phyloP scores from a whole-genome alignment of 2,888 invertebrate genomes.

The Cinara cedri region DNA sequence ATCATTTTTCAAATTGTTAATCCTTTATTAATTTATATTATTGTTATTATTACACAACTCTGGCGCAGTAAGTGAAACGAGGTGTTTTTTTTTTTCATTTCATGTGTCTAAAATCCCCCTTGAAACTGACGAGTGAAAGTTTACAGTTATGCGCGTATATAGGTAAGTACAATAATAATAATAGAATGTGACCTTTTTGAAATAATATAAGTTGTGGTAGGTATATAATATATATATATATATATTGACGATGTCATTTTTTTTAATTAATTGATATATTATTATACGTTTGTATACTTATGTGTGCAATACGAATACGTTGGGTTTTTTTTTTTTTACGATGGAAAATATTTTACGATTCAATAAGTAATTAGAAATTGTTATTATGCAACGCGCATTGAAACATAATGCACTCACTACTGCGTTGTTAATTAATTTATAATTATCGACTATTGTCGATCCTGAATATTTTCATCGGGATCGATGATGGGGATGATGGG shows the following conservation, averaged over 20 bases:
- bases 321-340: not conserved
- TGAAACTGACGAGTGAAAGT: slow-evolving; percentile 38
- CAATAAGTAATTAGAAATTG: slow-evolving; percentile 4
- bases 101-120: slow-evolving; percentile 3
- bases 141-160: not conserved
- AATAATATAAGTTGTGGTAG: not conserved
- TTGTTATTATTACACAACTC: slow-evolving; percentile 10
- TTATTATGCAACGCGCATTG: not conserved
- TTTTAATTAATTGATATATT: slow-evolving; percentile 28
- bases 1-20: slow-evolving; percentile 1
- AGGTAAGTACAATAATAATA: slow-evolving; percentile 5
- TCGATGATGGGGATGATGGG: no score
- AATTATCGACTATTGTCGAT: not conserved
- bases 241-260: slow-evolving; percentile 35
- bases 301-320: no score
- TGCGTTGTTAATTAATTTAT: not conserved
- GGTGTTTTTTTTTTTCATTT: slow-evolving; percentile 21
- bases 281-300: not conserved
- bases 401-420: not conserved
- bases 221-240: not conserved
- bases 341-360: not conserved
- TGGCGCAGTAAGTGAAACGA: slow-evolving; percentile 17
- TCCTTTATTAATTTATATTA: not conserved
- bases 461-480: no score
- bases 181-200: slow-evolving; percentile 22